A percentile compares a stretch with the other conserved stretches of the same genome.
Conservation (phyloP, 2,113 vertebrate species). For the Okapia johnstoni region DNA sequence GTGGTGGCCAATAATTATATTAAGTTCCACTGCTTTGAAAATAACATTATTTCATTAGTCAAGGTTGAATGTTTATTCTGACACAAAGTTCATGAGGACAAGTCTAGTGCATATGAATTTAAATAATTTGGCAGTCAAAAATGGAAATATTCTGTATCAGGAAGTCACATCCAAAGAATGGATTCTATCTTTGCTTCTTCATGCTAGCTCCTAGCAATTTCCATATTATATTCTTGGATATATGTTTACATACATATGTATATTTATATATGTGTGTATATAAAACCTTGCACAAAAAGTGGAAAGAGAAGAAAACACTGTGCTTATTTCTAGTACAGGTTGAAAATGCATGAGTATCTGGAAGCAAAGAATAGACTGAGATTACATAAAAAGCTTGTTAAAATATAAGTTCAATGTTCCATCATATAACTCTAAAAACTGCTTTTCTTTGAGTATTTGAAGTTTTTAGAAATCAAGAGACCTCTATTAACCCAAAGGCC, state of each 20-base stretch:
- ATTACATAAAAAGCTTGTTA: background rate
- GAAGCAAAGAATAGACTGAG: background rate
- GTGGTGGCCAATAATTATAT: constrained; percentile 13
- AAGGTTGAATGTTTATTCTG: background rate
- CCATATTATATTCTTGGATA: background rate
- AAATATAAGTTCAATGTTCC: background rate
- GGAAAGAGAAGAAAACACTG: background rate
- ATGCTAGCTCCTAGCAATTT: background rate
- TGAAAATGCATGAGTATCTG: background rate
- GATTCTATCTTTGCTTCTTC: background rate
- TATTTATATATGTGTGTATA: background rate
- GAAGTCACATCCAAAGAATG: background rate
- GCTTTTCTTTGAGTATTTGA: background rate
- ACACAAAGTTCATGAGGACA: background rate
- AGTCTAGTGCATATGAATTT: background rate
- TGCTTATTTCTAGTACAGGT: background rate
- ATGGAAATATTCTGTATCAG: background rate
- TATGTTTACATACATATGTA: background rate
- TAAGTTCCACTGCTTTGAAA: constrained; percentile 16
- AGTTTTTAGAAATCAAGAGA: background rate
- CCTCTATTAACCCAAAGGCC: background rate
- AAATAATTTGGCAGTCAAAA: background rate
- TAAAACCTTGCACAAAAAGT: background rate
- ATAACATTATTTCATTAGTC: background rate
- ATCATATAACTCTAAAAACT: background rate